These are phyloP conservation scores for Paralinhomoeus sp. DNA, from an alignment of 2,888 invertebrate genomes.

Conservation along the genomic window DNA sequence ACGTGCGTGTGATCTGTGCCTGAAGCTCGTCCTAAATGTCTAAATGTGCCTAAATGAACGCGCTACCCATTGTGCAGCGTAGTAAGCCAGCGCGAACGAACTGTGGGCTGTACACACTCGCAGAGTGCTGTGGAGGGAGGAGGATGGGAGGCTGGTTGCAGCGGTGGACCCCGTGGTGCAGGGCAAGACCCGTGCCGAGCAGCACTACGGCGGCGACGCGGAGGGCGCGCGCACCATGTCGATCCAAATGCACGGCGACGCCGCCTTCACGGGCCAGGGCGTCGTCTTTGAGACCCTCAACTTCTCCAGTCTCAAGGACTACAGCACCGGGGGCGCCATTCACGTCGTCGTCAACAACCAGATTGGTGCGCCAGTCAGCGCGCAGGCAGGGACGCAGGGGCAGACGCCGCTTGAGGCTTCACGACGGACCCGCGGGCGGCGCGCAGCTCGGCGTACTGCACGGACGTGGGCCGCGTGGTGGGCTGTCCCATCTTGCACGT, in stretches of 20 bases:
- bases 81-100: too few species aligned
- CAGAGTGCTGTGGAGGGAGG: too few species aligned
- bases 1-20: too few species aligned
- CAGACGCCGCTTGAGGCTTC: slow-evolving; percentile 46
- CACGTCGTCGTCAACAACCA: slow-evolving; percentile 88
- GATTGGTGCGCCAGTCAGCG: slow-evolving; percentile 27
- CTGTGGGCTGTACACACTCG: too few species aligned
- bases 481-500: slow-evolving; percentile 85
- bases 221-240: slow-evolving; percentile 87
- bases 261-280: slow-evolving; percentile 80
- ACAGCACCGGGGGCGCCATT: slow-evolving; percentile 77
- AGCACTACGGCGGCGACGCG: slow-evolving; percentile 75
- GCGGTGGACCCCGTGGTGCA: slow-evolving; percentile 81
- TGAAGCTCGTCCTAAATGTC: too few species aligned
- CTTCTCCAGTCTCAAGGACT: slow-evolving; percentile 70
- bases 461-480: slow-evolving; percentile 72
- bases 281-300: slow-evolving; percentile 90
- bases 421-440: slow-evolving; percentile 71
- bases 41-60: too few species aligned
- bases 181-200: slow-evolving; percentile 81
- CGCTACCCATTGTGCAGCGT: too few species aligned
- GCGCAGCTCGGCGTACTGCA: slow-evolving; percentile 68
- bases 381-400: too few species aligned
- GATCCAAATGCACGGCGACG: slow-evolving; percentile 75
- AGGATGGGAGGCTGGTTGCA: too few species aligned